Conservation (phyloP, 2,113 vertebrate species). For the Heptranchias perlo region DNA sequence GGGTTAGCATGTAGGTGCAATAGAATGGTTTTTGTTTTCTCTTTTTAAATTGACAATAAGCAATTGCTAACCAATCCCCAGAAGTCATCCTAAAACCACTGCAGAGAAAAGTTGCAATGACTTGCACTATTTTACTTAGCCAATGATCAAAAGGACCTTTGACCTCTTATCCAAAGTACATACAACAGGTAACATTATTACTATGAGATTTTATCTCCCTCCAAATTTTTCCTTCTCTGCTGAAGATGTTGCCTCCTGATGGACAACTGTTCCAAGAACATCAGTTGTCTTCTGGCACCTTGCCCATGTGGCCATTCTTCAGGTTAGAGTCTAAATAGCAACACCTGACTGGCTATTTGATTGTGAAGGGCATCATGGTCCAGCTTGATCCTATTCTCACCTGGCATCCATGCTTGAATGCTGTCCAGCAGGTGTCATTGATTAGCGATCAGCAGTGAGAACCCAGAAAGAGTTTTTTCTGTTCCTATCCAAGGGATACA, state of each 20-base stretch:
- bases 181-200: not conserved
- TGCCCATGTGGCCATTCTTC: not conserved
- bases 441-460: not conserved
- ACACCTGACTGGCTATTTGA: not conserved
- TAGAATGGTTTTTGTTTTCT: not conserved
- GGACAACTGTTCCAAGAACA: not conserved
- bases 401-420: not conserved
- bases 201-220: not conserved
- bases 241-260: not conserved
- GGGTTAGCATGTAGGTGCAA: not conserved
- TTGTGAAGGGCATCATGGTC: not conserved
- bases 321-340: not conserved
- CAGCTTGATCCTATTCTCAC: not conserved
- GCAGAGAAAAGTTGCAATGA: not conserved
- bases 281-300: not conserved
- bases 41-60: not conserved
- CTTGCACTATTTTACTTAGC: not conserved
- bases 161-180: not conserved
- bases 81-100: not conserved
- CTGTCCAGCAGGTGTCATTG: not conserved
- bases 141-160: not conserved
- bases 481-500: not conserved
- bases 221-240: not conserved
- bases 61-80: too few species aligned
- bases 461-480: not conserved